Conservation (phyloP, 2,888 invertebrate genomes). For the Agonopterix alstromeriana region DNA sequence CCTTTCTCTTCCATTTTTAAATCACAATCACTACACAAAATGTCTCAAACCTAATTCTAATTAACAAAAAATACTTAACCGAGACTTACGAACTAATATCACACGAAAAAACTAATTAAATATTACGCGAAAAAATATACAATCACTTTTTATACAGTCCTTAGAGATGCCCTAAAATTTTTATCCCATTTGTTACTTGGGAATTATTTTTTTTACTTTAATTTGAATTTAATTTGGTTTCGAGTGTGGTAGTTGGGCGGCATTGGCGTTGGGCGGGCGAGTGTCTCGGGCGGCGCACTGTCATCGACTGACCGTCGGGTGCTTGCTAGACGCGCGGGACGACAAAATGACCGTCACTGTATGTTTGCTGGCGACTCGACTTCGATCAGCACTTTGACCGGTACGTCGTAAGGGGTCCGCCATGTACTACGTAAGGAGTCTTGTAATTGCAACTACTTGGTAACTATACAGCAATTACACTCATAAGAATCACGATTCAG, state of each 20-base stretch:
- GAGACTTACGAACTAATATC: constrained; percentile 58
- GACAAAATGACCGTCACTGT: too few species aligned
- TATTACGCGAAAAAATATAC: background rate
- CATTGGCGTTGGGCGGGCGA: constrained; percentile 36
- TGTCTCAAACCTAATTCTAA: constrained; percentile 24
- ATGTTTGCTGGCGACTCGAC: too few species aligned
- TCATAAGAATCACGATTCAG: too few species aligned
- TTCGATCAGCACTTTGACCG: too few species aligned
- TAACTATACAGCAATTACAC: too few species aligned
- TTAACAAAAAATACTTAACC: constrained; percentile 18
- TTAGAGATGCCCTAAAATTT: background rate
- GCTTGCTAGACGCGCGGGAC: too few species aligned
- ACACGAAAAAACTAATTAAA: constrained; percentile 32
- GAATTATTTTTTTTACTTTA: background rate
- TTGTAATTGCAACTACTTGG: too few species aligned
- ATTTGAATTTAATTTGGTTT: constrained; percentile 55
- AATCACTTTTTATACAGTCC: background rate
- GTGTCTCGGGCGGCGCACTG: background rate
- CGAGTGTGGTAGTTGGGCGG: constrained; percentile 51
- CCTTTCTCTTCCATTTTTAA: constrained; percentile 58
- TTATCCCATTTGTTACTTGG: background rate
- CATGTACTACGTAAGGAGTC: too few species aligned
- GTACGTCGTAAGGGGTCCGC: too few species aligned
- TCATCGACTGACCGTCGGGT: background rate
- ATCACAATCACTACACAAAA: constrained; percentile 21